phyloP scores from a whole-genome alignment of 2,113 vertebrate genomes.

The Nymphicus hollandicus region DNA sequence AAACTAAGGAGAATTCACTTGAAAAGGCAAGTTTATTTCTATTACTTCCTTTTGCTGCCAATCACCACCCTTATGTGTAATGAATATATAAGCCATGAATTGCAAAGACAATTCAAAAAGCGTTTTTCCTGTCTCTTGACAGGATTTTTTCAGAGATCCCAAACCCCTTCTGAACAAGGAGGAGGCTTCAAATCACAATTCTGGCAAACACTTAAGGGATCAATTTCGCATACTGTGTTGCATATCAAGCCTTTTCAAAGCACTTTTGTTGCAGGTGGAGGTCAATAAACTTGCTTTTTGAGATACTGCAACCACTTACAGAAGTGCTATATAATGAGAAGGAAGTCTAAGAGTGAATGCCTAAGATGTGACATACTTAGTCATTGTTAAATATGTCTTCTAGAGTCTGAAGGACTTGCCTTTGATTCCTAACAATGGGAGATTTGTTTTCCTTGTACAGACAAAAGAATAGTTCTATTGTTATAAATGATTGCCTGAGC shows the following conservation, averaged over 20 bases:
- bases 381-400: slow-evolving; percentile 50
- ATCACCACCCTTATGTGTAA: not conserved
- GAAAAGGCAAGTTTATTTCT: not conserved
- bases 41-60: not conserved
- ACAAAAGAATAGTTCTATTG: not conserved
- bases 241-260: slow-evolving; percentile 1
- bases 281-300: slow-evolving; percentile 32
- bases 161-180: not conserved
- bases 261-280: not conserved
- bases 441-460: slow-evolving; percentile 51
- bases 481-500: slow-evolving; percentile 30
- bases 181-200: not conserved
- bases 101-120: not conserved
- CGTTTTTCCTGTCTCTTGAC: not conserved
- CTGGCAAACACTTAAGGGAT: not conserved
- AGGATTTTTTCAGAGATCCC: not conserved
- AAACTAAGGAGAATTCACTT: not conserved
- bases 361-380: slow-evolving; percentile 15
- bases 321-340: not conserved
- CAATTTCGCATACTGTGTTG: slow-evolving; percentile 28
- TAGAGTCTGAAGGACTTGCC: slow-evolving; percentile 37
- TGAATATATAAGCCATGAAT: not conserved
- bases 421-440: slow-evolving; percentile 31
- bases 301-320: not conserved
- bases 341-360: not conserved